Conservation (phyloP, 2,113 vertebrate species). For the Rhizomys pruinosus region DNA sequence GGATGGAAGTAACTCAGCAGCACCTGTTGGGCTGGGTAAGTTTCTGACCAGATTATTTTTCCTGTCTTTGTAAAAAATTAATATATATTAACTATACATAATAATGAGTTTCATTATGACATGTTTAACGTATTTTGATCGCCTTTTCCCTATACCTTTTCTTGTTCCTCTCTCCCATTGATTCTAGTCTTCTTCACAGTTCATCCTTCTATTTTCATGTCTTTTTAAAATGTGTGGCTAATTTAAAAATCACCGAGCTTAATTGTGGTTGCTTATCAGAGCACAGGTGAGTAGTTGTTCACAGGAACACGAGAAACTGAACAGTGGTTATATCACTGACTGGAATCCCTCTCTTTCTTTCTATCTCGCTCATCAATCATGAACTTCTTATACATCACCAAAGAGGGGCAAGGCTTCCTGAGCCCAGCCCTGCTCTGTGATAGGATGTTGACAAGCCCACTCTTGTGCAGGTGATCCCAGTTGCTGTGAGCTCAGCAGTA, state of each 20-base stretch:
- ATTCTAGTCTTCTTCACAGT: background rate
- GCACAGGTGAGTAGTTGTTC: background rate
- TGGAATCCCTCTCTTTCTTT: background rate
- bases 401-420: background rate
- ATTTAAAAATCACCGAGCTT: background rate
- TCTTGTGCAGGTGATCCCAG: background rate
- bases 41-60: background rate
- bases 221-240: background rate
- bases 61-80: background rate
- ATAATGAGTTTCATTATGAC: background rate
- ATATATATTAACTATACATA: background rate
- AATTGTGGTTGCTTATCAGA: background rate
- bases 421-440: background rate
- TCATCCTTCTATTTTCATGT: background rate
- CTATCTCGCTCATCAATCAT: background rate
- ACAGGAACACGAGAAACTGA: background rate
- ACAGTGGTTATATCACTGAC: background rate
- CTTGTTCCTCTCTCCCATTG: background rate
- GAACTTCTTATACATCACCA: too few relatives aligned
- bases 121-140: background rate
- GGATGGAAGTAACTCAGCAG: background rate
- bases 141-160: background rate
- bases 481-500: background rate
- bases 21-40: background rate
- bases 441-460: background rate